A percentile compares a stretch with the other conserved stretches of the same genome.
Evolutionary conservation across 2,113 vertebrate genomes (phyloP).

Genomic region (Bungarus multicinctus): DNA sequence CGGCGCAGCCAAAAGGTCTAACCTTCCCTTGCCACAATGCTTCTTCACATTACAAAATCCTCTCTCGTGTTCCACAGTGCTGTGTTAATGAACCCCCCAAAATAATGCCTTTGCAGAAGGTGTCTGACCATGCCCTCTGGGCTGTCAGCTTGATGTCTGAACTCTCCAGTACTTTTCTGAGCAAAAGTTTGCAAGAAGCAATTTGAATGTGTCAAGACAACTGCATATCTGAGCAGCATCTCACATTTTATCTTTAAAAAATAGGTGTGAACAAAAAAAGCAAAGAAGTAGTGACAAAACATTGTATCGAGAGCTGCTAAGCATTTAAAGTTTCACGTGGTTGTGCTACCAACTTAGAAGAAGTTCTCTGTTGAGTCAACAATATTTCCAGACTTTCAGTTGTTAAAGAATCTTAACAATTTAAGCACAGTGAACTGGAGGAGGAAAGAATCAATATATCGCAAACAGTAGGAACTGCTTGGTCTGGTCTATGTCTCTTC

Average conservation of each 20-base stretch:
- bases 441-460: background rate
- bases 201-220: rapidly evolving
- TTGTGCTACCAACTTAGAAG: rapidly evolving
- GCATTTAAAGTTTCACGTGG: background rate
- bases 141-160: background rate
- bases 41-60: background rate
- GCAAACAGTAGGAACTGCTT: background rate
- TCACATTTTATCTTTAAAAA: background rate
- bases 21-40: background rate
- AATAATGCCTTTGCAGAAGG: background rate
- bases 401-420: background rate
- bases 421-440: background rate
- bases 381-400: background rate
- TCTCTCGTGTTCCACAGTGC: background rate
- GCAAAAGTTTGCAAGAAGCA: background rate
- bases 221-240: background rate
- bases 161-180: background rate
- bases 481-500: background rate
- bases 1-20: background rate
- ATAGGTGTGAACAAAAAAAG: background rate
- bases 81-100: background rate
- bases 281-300: background rate
- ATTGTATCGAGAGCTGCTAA: background rate
- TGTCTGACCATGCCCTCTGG: too few relatives aligned
- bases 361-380: background rate